phyloP scores from a whole-genome alignment of 2,888 invertebrate genomes.

The Apamea sordens region DNA sequence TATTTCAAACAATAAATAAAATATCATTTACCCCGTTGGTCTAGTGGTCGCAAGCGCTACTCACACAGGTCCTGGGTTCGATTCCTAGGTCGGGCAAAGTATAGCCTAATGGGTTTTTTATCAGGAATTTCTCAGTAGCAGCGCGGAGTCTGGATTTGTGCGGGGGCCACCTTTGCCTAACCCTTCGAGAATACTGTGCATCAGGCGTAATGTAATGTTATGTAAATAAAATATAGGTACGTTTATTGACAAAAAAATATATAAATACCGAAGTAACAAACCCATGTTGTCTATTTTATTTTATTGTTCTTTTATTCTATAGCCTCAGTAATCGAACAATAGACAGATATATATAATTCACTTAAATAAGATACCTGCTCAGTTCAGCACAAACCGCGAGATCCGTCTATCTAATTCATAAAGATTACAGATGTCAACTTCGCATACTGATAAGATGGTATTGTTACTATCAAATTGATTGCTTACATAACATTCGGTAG shows the following conservation, averaged over 20 bases:
- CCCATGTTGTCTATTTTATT: slow-evolving; percentile 5
- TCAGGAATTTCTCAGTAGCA: not conserved
- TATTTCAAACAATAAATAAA: not conserved
- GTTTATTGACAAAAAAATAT: not conserved
- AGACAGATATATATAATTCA: slow-evolving; percentile 17
- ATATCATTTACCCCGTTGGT: not conserved
- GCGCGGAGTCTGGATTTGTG: too few species aligned
- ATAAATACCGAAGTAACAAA: not conserved
- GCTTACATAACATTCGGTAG: slow-evolving; percentile 55
- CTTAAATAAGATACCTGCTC: not conserved
- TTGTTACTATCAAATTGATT: slow-evolving; percentile 47
- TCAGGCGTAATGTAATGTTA: not conserved
- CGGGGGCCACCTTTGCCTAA: too few species aligned
- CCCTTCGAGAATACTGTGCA: too few species aligned
- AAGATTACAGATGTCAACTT: slow-evolving; percentile 59
- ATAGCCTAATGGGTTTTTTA: not conserved
- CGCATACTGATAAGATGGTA: slow-evolving; percentile 40
- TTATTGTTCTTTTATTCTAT: slow-evolving; percentile 15
- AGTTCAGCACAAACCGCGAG: slow-evolving; percentile 26
- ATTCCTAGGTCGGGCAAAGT: not conserved
- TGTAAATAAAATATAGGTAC: not conserved
- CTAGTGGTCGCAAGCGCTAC: too few species aligned
- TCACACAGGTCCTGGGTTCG: not conserved
- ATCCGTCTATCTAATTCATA: slow-evolving; percentile 34
- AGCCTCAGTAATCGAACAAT: not conserved